Base-by-base conservation (phyloP, 2,888 invertebrate species). In the Drosophila leonis region DNA sequence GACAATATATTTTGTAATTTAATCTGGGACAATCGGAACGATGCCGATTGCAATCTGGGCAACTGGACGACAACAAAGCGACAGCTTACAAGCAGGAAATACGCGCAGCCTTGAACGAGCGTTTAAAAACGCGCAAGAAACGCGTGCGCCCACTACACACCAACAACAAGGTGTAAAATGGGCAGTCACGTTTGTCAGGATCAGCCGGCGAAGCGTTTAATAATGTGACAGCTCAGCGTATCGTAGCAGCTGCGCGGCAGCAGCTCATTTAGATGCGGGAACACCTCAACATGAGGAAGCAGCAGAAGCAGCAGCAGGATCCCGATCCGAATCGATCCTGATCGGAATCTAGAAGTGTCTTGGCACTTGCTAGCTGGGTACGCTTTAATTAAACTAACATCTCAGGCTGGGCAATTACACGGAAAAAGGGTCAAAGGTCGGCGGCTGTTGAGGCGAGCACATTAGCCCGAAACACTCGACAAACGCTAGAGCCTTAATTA, bases 381-480 rank as follows among this genome's bases (percentile, higher is more conserved):
- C 70, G 83, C 81, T 80, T 84, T 84, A 88, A 86, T 84, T 84
- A 88, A 81, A 76, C 75, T 52, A 80, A 78, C 81, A 81, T 81
- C 83, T 71, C 56, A 44, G 63, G 49, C 61, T 62, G 0, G 48
- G 65, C 66, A 70, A 75, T 79, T 87, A 77, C 72, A 68, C 52
- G 79, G 89, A 85, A 85, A 88, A 88, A 88, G 89, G 89, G 89
- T 87, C 85, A 87, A 83, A 87, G 73, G 83, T 86, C 83, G 74
- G 64, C 75, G 62, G 66, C 64, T 74, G 89, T 77, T 85, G 72
- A 88, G 71, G 87, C 89, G 89, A 77, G 71, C 79, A 88, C 88
- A 85, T 85, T 85, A 86, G 65, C 59, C 49, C 63, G 86, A 78
- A 80, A 80, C 83, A 81, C 87, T 88, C 75, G 65, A 64, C 74